Conservation (phyloP, 2,797 vertebrate genomes). For the Harpagifer antarcticus region DNA sequence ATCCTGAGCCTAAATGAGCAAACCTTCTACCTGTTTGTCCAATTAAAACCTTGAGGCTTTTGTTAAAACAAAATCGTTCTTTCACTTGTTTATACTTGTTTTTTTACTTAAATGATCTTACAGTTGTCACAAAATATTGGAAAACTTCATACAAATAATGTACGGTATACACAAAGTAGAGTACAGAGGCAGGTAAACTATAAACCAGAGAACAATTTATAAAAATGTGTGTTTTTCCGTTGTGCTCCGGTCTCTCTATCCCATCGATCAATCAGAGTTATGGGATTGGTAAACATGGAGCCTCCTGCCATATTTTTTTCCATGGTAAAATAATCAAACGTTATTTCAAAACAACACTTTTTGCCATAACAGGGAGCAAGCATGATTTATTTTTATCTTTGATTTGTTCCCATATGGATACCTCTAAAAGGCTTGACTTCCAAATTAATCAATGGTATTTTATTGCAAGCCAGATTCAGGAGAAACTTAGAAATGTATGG, state of each 20-base stretch:
- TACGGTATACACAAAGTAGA: not conserved
- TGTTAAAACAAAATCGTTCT: not conserved
- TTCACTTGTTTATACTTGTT: not conserved
- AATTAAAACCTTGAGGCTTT: not conserved
- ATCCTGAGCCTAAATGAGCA: slow-evolving; percentile 4
- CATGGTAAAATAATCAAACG: not conserved
- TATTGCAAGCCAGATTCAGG: slow-evolving; percentile 17
- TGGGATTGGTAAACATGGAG: not conserved
- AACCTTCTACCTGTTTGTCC: slow-evolving; percentile 18
- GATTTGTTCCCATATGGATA: slow-evolving; percentile 18
- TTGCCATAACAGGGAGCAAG: not conserved
- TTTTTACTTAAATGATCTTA: not conserved
- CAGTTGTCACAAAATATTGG: not conserved
- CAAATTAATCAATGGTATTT: slow-evolving; percentile 15
- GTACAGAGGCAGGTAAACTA: not conserved
- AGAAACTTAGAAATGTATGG: slow-evolving; percentile 15
- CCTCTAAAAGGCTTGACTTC: slow-evolving; percentile 17
- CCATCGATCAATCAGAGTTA: not conserved
- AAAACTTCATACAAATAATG: not conserved
- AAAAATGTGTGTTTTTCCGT: not conserved
- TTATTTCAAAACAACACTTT: slow-evolving; percentile 7
- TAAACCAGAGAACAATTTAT: not conserved
- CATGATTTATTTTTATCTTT: slow-evolving; percentile 24
- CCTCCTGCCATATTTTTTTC: not conserved
- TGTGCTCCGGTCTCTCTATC: not conserved